A percentile compares a stretch with the other conserved stretches of the same genome.
Evolutionary conservation across 2,113 vertebrate species (phyloP).

Genomic region (Pseudorhombus dupliciocellatus): DNA sequence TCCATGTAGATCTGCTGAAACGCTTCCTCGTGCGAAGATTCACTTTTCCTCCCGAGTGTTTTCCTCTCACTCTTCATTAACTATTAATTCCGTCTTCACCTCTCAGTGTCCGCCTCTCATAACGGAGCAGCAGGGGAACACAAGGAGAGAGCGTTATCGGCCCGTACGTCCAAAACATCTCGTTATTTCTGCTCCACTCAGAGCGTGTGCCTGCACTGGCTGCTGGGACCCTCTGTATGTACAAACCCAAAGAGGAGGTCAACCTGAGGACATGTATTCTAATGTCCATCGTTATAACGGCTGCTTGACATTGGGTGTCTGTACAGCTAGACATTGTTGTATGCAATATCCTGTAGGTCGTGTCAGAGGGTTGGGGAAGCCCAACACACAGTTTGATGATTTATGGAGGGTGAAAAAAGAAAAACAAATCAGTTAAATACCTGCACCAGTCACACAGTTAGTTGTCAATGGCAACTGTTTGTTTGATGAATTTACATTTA

Average conservation of each 20-base stretch:
- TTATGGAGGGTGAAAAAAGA: too few species aligned
- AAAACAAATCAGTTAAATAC: too few species aligned
- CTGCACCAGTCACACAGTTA: too few species aligned
- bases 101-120: background rate
- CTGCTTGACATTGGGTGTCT: too few species aligned
- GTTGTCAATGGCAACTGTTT: too few species aligned
- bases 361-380: too few species aligned
- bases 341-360: too few species aligned
- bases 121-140: background rate
- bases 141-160: constrained; percentile 9
- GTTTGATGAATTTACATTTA: too few species aligned
- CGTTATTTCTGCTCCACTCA: background rate
- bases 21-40: background rate
- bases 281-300: too few species aligned
- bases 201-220: background rate
- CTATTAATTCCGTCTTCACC: constrained; percentile 24
- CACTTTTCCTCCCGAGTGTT: constrained; percentile 1
- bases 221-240: background rate
- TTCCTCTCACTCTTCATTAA: constrained; percentile 17
- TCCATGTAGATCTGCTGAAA: constrained; percentile 5
- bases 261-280: constrained; percentile 16
- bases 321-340: background rate
- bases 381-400: too few species aligned
- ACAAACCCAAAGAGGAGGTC: constrained; percentile 24
- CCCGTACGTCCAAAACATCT: constrained; percentile 3